Evolutionary conservation across 1,140 invertebrate genomes (phyloP).

Genomic region (Caenorhabditis briggsae): DNA sequence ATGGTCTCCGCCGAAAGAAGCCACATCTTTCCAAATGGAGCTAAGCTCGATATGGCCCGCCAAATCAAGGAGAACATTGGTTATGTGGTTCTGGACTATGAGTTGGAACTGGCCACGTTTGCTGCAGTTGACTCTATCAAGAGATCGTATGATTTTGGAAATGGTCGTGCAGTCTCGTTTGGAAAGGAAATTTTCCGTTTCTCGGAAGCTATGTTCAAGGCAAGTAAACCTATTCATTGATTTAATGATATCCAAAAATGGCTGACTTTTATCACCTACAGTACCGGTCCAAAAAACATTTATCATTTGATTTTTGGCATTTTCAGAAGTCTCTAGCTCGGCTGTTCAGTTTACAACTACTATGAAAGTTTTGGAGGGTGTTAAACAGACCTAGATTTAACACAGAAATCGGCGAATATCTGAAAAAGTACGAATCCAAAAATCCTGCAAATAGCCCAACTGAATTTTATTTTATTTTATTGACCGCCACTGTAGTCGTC

Average conservation of each 20-base stretch:
- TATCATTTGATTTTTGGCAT: no score
- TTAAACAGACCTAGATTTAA: no score
- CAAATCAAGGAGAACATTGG: not conserved
- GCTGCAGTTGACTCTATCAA: not conserved
- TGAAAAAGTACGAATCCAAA: no score
- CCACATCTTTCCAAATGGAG: not conserved
- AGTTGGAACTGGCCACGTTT: not conserved
- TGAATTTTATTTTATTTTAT: no score
- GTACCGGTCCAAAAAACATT: no score
- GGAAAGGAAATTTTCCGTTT: slow-evolving; percentile 8
- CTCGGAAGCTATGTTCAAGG: not conserved
- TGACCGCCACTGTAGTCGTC: no score
- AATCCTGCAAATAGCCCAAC: no score
- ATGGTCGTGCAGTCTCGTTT: not conserved
- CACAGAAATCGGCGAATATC: no score
- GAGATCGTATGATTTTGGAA: not conserved
- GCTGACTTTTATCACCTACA: no score
- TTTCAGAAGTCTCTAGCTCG: no score
- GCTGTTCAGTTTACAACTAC: no score
- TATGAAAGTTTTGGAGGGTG: no score
- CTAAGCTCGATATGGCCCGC: not conserved
- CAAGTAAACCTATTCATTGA: not conserved
- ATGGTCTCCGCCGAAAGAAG: not conserved
- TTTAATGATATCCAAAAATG: not conserved
- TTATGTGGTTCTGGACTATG: not conserved